Evolutionary conservation across 2,113 vertebrate species (phyloP).

Genomic region (Montifringilla adamsi): DNA sequence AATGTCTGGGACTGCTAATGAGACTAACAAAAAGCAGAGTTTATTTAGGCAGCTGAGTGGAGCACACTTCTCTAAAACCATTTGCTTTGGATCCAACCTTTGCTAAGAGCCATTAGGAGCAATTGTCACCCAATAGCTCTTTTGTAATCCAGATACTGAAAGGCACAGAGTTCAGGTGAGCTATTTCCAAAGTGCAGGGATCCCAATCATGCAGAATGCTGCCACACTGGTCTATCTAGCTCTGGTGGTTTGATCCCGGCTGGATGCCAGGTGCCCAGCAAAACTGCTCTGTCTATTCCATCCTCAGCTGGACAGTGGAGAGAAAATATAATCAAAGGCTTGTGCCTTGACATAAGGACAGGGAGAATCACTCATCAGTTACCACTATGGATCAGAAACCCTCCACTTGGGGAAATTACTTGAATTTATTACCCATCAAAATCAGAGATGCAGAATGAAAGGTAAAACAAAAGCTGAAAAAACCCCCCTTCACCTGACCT

Average conservation of each 20-base stretch:
- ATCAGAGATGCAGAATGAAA: neutral
- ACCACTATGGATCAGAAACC: neutral
- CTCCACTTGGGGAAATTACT: neutral
- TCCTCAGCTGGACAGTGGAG: neutral
- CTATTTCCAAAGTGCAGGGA: neutral
- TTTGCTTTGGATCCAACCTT: neutral
- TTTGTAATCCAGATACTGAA: neutral
- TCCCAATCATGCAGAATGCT: neutral
- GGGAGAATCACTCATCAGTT: neutral
- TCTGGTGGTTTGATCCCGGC: neutral
- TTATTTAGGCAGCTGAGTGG: neutral
- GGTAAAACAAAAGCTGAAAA: neutral
- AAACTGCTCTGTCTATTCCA: neutral
- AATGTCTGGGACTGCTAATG: neutral
- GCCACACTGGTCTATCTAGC: neutral
- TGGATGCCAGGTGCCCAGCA: neutral
- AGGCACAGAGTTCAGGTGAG: neutral
- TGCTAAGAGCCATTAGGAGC: neutral
- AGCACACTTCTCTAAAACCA: neutral
- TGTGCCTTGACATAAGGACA: neutral
- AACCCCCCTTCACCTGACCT: accelerated
- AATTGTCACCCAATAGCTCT: neutral
- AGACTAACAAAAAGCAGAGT: neutral
- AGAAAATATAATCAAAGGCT: neutral
- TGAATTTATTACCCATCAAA: neutral